These are phyloP conservation scores for Pithys albifrons DNA, from an alignment of 2,113 vertebrate genomes.

Conservation along the genomic window DNA sequence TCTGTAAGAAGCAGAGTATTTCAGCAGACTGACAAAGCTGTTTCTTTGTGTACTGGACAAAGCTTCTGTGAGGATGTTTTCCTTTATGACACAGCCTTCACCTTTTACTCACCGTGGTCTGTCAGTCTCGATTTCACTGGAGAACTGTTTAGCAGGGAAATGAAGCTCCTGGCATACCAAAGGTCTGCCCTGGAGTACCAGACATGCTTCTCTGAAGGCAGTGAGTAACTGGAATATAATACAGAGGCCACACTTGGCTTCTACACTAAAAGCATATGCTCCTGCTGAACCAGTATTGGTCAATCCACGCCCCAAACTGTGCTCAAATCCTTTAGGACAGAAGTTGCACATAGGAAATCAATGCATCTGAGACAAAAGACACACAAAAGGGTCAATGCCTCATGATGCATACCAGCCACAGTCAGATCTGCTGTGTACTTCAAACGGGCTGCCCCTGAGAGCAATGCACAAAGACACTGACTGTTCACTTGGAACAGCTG, in stretches of 20 bases:
- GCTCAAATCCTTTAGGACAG: background rate
- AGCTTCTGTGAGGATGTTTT: background rate
- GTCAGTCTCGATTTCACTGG: background rate
- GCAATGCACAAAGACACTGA: background rate
- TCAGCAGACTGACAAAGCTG: background rate
- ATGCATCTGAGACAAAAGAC: background rate
- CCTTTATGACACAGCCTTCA: background rate
- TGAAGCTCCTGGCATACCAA: background rate
- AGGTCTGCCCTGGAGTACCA: background rate
- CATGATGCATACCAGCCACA: background rate
- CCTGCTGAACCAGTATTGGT: background rate
- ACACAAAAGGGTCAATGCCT: background rate
- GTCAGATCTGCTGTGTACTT: background rate
- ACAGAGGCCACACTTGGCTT: background rate
- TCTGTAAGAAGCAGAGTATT: background rate
- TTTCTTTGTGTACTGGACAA: background rate
- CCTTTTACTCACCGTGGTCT: background rate
- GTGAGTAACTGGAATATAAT: background rate
- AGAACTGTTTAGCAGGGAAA: background rate
- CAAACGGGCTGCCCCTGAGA: background rate
- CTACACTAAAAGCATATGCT: background rate
- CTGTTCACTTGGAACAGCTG: background rate
- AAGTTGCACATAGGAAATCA: background rate
- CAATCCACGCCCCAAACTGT: background rate
- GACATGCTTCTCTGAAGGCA: background rate